Evolutionary conservation across 2,888 invertebrate genomes (phyloP).

Genomic region (Epinotia nisella): DNA sequence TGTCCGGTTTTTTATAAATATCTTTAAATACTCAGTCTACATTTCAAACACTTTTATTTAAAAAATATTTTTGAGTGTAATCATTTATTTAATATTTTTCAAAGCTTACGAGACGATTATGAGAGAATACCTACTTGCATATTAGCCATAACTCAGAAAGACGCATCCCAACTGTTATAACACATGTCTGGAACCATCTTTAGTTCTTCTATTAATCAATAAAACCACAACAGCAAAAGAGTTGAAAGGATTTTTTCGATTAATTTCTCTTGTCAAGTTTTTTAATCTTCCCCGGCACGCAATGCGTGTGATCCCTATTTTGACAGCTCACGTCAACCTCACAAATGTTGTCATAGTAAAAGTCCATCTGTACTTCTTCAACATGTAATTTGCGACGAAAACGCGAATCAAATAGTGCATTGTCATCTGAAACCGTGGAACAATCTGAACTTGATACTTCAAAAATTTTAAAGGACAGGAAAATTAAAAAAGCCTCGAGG

Average conservation of each 20-base stretch:
- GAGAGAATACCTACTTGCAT: no score
- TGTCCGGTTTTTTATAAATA: no score
- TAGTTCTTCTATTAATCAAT: constrained; percentile 71
- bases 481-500: constrained; percentile 71
- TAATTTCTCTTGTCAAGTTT: constrained; percentile 43
- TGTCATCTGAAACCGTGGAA: constrained; percentile 42
- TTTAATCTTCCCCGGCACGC: constrained; percentile 42
- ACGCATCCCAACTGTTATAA: no score
- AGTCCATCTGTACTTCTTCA: constrained; percentile 23
- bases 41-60: no score
- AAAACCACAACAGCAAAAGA: constrained; percentile 58
- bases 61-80: no score
- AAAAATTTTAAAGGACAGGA: constrained; percentile 51
- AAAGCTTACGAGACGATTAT: no score
- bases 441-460: constrained; percentile 42
- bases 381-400: constrained; percentile 19
- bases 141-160: no score
- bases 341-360: constrained; percentile 29
- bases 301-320: constrained; percentile 27
- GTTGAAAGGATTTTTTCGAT: constrained; percentile 54
- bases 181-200: constrained; percentile 3
- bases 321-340: constrained; percentile 36
- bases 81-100: no score
- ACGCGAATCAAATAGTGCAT: constrained; percentile 34
- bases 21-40: no score